Base-by-base conservation (phyloP, 1,140 invertebrate species). In the Lordiphosa collinella region DNA sequence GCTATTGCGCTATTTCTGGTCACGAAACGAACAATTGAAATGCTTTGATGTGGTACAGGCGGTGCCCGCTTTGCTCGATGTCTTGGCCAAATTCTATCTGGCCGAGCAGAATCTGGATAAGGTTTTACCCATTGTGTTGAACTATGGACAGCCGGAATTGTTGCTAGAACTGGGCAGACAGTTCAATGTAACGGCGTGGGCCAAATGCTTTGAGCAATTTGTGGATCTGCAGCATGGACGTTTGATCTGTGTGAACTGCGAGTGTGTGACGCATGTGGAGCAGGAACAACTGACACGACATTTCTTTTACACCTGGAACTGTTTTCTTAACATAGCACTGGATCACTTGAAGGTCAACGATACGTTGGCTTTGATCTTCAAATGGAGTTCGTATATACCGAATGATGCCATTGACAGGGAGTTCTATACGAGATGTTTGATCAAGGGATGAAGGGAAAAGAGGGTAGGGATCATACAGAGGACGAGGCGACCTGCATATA, bases 341-440 rank as follows among this genome's bases (percentile, higher is more conserved):
- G 84, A 88, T 34, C 84, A 87, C 52, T 31, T 88, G 41, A 31
- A 64, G 2, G 67, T 85, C n/a, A 56, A 16, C 1, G 87, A 88
- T 5, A 88, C 86, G 7, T 43, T 88, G 5, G 71, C 72, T 4
- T 22, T 88, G 22, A 84, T 88, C 29, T 85, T 86, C 9, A 88
- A 88, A 32, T 88, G 86, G 85, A 86, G 87, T 31, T 86, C 86
- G 8, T 80, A 72, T 51, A 88, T 88, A 63, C 80, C 87, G 10
- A 88, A 87, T 48, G 87, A 88, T 69, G 87, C 87, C 18, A 87
- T 88, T 16, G 87, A 88, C 55, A 66, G 87, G n/a, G 80, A 88
- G 41, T 88, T 88, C 36, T 88, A 86, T 37, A 80, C 76, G 8
- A 70, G 85, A 13, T 88, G 87, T 52, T 56, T 88, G 34, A 59